Evolutionary conservation across 2,888 invertebrate species (phyloP).

Genomic region (Meta bourneti): DNA sequence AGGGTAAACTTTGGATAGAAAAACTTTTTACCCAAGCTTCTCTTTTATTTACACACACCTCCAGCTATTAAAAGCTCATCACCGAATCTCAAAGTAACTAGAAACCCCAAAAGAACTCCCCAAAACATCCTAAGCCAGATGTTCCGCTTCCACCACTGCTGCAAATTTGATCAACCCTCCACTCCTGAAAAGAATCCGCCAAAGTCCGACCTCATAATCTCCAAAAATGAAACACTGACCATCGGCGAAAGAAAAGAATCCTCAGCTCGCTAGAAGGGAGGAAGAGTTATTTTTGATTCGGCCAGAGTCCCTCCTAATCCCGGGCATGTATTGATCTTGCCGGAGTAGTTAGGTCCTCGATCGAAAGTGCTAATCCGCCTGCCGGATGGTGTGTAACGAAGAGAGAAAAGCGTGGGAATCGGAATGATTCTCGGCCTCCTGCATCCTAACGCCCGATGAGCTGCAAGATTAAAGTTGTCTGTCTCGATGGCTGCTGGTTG

Average conservation of each 20-base stretch:
- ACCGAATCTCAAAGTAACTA: too few species aligned
- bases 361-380: slow-evolving; percentile 23
- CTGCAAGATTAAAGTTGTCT: too few species aligned
- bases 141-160: neutral
- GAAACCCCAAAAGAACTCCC: neutral
- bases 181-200: neutral
- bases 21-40: too few species aligned
- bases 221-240: slow-evolving; percentile 1
- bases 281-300: slow-evolving; percentile 28
- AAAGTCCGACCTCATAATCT: slow-evolving; percentile 1
- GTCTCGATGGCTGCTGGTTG: too few species aligned
- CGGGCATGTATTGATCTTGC: slow-evolving; percentile 43
- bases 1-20: too few species aligned
- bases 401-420: slow-evolving; percentile 21
- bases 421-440: neutral
- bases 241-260: too few species aligned
- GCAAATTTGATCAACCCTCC: slow-evolving; percentile 1
- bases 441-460: too few species aligned
- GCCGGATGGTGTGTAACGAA: slow-evolving; percentile 13
- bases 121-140: neutral
- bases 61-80: too few species aligned
- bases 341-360: slow-evolving; percentile 40
- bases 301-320: slow-evolving; percentile 39
- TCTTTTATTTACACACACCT: too few species aligned
- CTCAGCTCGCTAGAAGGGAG: too few species aligned